Base-by-base conservation (phyloP, 2,797 vertebrate species). In the Chelonia mydas region DNA sequence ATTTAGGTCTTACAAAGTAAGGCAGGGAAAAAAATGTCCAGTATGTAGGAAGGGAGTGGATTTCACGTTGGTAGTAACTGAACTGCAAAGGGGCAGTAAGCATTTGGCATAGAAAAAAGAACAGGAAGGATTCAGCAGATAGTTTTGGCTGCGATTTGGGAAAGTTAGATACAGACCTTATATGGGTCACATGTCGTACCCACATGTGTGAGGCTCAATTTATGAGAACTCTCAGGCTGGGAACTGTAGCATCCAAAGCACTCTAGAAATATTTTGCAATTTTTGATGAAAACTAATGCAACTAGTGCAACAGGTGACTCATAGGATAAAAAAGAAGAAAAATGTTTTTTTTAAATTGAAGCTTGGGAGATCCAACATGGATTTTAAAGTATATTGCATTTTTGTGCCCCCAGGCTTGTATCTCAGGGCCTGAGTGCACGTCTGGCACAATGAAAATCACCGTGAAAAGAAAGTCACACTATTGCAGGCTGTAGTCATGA, bases 61-160 rank as follows among this genome's bases (percentile, higher is more conserved):
- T 77, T 49, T 77, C 23, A 7, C 25, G 68, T 53, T 72, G 53
- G 87, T 83, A 87, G 86, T 84, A 89, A 72, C 41, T 49, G 74
- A 27, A 77, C 83, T 89, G 86, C 68, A 83, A 80, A 87, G 84
- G 54, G 45, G 45, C 68, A 87, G 49, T 53, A 80, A 94, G 55
- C 55, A 77, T 84, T 65, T 78, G 88, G 81, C 5, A 9, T n/a
- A 85, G n/a, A 23, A 37, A n/a, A 87, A 51, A 83, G 93, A 83
- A 49, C 53, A 86, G 49, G 68, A 87, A 54, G 74, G 49, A 57
- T 47, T 33, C 0, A 0, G 55, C 12, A 15, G 2, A 51, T 19
- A 81, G 6, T 72, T 84, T 37, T 3, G 83, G 68, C 33, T 81
- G 61, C 53, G 31, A 53, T 13, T 37, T 15, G 80, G 68, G 85